Conservation (phyloP, 2,888 invertebrate species). For the Pilophorus perplexus region DNA sequence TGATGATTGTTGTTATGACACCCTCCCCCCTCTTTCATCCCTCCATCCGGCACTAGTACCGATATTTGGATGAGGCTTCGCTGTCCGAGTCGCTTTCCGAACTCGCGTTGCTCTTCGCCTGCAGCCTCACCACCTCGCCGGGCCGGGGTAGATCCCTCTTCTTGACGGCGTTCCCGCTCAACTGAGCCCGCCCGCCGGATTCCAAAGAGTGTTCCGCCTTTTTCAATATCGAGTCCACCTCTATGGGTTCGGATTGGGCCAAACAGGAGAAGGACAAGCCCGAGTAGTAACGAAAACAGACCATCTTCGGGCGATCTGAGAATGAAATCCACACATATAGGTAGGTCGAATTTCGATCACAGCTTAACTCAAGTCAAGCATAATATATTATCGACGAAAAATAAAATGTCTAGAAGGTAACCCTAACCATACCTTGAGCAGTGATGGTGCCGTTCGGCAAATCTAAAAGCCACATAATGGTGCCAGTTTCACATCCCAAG, state of each 20-base stretch:
- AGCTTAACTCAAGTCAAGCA: too few relatives aligned
- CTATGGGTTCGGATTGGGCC: constrained; percentile 63
- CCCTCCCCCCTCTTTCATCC: background rate
- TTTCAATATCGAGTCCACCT: constrained; percentile 26
- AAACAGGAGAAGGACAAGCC: constrained; percentile 63
- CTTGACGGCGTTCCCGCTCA: constrained; percentile 38
- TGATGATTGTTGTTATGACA: background rate
- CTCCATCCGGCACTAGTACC: constrained; percentile 38
- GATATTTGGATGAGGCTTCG: constrained; percentile 46
- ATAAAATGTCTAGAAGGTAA: too few relatives aligned
- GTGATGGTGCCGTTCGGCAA: constrained; percentile 55
- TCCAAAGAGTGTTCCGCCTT: constrained; percentile 43
- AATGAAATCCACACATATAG: too few relatives aligned
- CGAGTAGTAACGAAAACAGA: constrained; percentile 70
- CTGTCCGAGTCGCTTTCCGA: constrained; percentile 49
- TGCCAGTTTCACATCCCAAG: constrained; percentile 52
- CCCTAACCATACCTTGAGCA: constrained; percentile 44
- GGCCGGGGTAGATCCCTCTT: constrained; percentile 46
- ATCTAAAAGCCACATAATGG: constrained; percentile 70
- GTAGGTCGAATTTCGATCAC: too few relatives aligned
- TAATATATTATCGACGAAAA: too few relatives aligned
- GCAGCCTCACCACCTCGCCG: constrained; percentile 45
- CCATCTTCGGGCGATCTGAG: constrained; percentile 66
- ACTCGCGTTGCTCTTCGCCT: constrained; percentile 44
- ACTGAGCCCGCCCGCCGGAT: background rate